phyloP scores from a whole-genome alignment of 2,113 vertebrate species.

The Peromyscus leucopus region DNA sequence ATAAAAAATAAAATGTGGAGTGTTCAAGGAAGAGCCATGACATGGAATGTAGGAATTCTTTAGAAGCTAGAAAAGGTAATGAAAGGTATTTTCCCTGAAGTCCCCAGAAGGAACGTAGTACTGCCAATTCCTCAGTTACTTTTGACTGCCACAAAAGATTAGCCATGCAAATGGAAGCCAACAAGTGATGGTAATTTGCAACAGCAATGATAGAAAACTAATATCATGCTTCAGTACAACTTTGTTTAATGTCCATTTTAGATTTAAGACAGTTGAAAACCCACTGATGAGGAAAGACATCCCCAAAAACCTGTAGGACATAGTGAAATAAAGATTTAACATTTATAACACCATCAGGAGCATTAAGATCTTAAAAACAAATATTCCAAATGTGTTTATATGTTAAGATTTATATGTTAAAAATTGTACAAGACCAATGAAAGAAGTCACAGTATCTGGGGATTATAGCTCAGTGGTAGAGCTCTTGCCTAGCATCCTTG shows the following conservation, averaged over 20 bases:
- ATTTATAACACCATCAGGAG: slow-evolving; percentile 42
- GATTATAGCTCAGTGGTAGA: not conserved
- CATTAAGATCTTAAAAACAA: slow-evolving; percentile 31
- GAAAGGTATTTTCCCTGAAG: not conserved
- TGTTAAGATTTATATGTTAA: not conserved
- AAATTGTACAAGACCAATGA: slow-evolving; percentile 44
- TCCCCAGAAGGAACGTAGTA: not conserved
- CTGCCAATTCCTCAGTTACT: slow-evolving; percentile 3
- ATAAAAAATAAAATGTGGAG: slow-evolving; percentile 18
- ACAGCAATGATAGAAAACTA: slow-evolving; percentile 27
- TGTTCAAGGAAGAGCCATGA: not conserved
- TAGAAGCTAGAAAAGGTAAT: slow-evolving; percentile 39
- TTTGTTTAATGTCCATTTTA: slow-evolving; percentile 51
- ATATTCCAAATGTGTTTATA: slow-evolving; percentile 30
- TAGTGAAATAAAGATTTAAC: slow-evolving; percentile 8
- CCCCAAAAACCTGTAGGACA: not conserved
- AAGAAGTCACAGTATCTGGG: not conserved
- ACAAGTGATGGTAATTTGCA: slow-evolving; percentile 24
- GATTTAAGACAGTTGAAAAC: slow-evolving; percentile 49
- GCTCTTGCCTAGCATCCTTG: not conserved
- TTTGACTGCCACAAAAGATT: not conserved
- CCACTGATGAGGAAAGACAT: slow-evolving; percentile 2
- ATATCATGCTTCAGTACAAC: slow-evolving; percentile 7
- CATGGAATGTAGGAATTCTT: not conserved
- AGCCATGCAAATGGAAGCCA: slow-evolving; percentile 25